Conservation (phyloP, 2,888 invertebrate species). For the Drosophila birchii region DNA sequence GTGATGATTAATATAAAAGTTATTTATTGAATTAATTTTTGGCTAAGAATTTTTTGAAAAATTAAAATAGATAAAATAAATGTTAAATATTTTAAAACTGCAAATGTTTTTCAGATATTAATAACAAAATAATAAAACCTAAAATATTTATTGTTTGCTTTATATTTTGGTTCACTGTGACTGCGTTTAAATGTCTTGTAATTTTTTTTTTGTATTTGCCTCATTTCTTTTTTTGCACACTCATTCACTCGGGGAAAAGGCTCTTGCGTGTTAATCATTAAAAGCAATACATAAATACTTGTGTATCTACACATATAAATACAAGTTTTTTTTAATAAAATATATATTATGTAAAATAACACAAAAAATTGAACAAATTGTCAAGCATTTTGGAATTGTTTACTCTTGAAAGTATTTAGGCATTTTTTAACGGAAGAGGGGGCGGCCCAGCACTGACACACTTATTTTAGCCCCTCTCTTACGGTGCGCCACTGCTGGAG, state of each 20-base stretch:
- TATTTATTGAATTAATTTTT: not conserved
- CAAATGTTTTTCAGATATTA: not conserved
- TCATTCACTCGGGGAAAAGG: not conserved
- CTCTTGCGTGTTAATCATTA: slow-evolving; percentile 42
- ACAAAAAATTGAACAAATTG: not conserved
- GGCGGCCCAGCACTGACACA: slow-evolving; percentile 16
- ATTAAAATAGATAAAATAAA: not conserved
- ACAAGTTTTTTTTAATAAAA: not conserved
- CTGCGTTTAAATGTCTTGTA: not conserved
- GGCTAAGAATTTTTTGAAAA: not conserved
- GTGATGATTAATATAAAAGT: not conserved
- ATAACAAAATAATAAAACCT: no score
- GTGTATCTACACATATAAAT: not conserved
- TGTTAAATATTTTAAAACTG: not conserved
- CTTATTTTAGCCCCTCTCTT: slow-evolving; percentile 22
- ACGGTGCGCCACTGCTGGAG: not conserved
- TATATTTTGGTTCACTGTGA: not conserved
- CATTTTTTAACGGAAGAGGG: slow-evolving; percentile 8
- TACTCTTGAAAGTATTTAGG: not conserved
- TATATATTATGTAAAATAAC: not conserved
- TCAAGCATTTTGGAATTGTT: not conserved
- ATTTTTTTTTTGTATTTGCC: not conserved
- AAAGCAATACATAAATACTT: slow-evolving; percentile 22
- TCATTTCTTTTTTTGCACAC: not conserved
- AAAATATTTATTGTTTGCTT: not conserved